Evolutionary conservation across 2,113 vertebrate genomes (phyloP).

Genomic region (Coracopsis vasa): DNA sequence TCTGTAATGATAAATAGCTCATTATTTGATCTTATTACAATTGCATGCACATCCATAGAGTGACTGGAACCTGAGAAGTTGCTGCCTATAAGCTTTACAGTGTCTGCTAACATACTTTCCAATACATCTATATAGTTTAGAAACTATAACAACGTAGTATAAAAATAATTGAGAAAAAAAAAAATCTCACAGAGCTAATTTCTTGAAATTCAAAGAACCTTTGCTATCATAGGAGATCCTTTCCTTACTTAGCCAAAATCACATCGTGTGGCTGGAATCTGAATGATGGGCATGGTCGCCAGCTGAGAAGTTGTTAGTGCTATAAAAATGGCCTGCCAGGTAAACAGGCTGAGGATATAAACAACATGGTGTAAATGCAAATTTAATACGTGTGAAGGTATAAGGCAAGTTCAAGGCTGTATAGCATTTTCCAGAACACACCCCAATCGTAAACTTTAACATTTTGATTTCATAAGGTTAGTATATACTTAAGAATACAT

Average conservation of each 20-base stretch:
- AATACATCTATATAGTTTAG: background rate
- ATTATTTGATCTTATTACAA: conserved; percentile 34
- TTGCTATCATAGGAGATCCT: background rate
- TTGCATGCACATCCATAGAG: background rate
- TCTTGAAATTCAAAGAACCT: background rate
- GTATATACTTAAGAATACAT: background rate
- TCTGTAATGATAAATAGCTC: conserved; percentile 16
- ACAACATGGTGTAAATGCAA: background rate
- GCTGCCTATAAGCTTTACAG: background rate
- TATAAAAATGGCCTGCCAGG: background rate
- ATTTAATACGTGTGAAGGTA: background rate
- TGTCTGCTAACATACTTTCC: background rate
- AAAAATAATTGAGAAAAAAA: background rate
- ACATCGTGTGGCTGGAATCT: background rate
- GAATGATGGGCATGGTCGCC: background rate
- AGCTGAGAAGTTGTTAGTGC: background rate
- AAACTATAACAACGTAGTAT: background rate
- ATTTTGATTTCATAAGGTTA: background rate
- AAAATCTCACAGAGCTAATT: background rate
- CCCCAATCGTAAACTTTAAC: background rate
- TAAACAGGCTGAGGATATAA: background rate
- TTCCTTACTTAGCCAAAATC: background rate
- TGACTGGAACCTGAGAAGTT: background rate
- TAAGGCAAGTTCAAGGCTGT: background rate
- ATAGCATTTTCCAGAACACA: background rate